Percentiles rank a stretch among this genome's conserved stretches.
Evolutionary conservation across 2,888 invertebrate genomes (phyloP).

Genomic region (Lasioglossum villosulum): DNA sequence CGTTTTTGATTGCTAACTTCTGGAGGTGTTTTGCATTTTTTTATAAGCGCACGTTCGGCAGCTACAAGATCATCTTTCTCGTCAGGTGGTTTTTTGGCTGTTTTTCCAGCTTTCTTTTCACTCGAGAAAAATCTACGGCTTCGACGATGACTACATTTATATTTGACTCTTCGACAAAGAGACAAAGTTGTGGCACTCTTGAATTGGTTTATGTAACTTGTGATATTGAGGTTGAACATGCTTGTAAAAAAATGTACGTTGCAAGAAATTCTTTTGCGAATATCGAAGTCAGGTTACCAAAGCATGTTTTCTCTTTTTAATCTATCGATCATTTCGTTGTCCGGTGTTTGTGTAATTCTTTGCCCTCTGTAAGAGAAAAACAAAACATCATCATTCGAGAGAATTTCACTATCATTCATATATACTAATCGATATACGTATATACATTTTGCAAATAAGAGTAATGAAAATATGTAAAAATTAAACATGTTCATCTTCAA

Average conservation of each 20-base stretch:
- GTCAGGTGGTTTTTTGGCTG: neutral
- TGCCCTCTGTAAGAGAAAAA: slow-evolving; percentile 30
- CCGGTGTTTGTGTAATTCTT: slow-evolving; percentile 24
- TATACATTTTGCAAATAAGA: neutral
- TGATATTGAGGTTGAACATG: slow-evolving; percentile 48
- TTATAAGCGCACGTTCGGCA: slow-evolving; percentile 21
- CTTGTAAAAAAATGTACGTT: slow-evolving; percentile 21
- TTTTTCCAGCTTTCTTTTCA: neutral
- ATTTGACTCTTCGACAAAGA: slow-evolving; percentile 28
- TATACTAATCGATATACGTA: neutral
- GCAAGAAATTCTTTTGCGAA: slow-evolving; percentile 8
- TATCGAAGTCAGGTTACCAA: slow-evolving; percentile 23
- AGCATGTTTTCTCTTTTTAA: slow-evolving; percentile 37
- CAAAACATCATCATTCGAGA: slow-evolving; percentile 60
- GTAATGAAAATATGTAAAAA: neutral
- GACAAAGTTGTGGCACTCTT: slow-evolving; percentile 29
- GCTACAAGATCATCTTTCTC: neutral
- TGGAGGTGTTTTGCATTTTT: slow-evolving; percentile 52
- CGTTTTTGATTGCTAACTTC: slow-evolving; percentile 54
- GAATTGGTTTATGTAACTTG: slow-evolving; percentile 23
- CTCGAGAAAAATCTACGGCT: slow-evolving; percentile 38
- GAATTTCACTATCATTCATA: slow-evolving; percentile 53
- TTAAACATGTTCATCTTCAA: neutral
- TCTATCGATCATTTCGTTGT: slow-evolving; percentile 52
- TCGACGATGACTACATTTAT: slow-evolving; percentile 19